These are phyloP conservation scores for Cyphomyrmex costatus DNA, from an alignment of 1,140 invertebrate species.

Conservation along the genomic window DNA sequence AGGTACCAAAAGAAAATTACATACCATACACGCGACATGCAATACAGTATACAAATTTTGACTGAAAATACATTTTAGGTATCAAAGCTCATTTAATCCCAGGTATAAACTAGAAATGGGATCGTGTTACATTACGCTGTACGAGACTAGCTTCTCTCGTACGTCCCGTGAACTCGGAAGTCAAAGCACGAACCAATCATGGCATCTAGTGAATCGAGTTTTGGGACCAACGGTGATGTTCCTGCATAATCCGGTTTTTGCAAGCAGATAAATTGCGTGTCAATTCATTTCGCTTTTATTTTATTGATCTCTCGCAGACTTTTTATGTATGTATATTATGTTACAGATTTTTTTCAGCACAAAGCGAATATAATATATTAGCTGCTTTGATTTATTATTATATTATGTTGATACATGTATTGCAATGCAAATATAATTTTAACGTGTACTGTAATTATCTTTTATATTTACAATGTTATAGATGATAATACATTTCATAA, in stretches of 20 bases:
- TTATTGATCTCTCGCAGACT: not conserved
- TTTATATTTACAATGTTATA: conserved; percentile 1
- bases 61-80: conserved; percentile 41
- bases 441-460: conserved; percentile 31
- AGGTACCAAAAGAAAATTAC: conserved; percentile 18
- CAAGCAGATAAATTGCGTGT: conserved; percentile 58
- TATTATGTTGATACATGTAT: not conserved
- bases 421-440: conserved; percentile 2
- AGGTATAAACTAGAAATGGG: conserved; percentile 53
- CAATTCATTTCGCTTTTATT: conserved; percentile 32
- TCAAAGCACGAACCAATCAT: conserved; percentile 73
- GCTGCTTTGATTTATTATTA: not conserved
- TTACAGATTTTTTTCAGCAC: not conserved
- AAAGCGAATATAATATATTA: not conserved
- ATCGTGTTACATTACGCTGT: conserved; percentile 31
- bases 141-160: conserved; percentile 21
- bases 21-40: no score
- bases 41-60: conserved; percentile 31
- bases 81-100: conserved; percentile 42
- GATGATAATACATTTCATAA: conserved; percentile 32
- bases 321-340: not conserved
- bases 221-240: conserved; percentile 51
- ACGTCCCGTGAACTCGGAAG: conserved; percentile 26
- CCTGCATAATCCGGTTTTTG: conserved; percentile 58
- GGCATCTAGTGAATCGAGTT: conserved; percentile 63